phyloP scores from a whole-genome alignment of 2,113 vertebrate genomes.

The human (Homo sapiens) region GRCh38 chrX:126194501-126195000 shows the following conservation, averaged over 20 bases:
- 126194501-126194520: too few species aligned
- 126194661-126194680: too few species aligned
- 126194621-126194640: too few species aligned
- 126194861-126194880: background rate
- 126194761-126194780: background rate
- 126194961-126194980: background rate
- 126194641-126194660: too few species aligned
- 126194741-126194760: background rate
- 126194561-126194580: too few species aligned
- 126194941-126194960: background rate
- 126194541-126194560: too few species aligned
- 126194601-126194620: too few species aligned
- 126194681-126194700: too few species aligned
- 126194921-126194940: background rate
- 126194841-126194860: background rate
- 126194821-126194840: background rate
- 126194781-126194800: background rate
- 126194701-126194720: background rate
- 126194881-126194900: background rate
- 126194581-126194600: too few species aligned
- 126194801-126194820: background rate
- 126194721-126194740: conserved; percentile 16
- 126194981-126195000: background rate
- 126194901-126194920: background rate
- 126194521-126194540: too few species aligned